phyloP scores from a whole-genome alignment of 2,113 vertebrate genomes.

The Scomber scombrus region DNA sequence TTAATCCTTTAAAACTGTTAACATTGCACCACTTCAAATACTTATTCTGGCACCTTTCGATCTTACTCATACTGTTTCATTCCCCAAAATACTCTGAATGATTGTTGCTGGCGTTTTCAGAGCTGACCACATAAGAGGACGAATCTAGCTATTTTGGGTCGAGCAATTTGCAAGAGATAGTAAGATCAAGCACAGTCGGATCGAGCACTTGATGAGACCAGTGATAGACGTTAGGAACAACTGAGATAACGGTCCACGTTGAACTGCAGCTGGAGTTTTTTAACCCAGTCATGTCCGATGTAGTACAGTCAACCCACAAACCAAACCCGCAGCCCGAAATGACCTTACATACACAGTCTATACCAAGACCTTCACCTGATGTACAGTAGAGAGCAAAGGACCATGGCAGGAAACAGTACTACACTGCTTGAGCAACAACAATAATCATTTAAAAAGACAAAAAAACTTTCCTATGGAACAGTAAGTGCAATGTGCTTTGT shows the following conservation, averaged over 20 bases:
- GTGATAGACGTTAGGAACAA: conserved; percentile 62
- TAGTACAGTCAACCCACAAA: conserved; percentile 59
- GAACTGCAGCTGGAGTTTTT: conserved; percentile 69
- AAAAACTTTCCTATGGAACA: conserved; percentile 90
- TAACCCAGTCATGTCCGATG: conserved; percentile 64
- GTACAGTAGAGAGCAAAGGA: conserved; percentile 82
- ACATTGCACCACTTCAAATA: conserved; percentile 64
- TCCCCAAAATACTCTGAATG: conserved; percentile 54
- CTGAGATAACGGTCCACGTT: conserved; percentile 58
- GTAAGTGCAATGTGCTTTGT: conserved; percentile 90
- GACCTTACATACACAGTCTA: conserved; percentile 67
- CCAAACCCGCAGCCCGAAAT: conserved; percentile 54
- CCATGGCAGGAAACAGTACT: conserved; percentile 85
- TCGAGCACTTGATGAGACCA: conserved; percentile 63
- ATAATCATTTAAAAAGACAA: conserved; percentile 87
- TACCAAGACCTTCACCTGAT: conserved; percentile 71
- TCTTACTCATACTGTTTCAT: conserved; percentile 63
- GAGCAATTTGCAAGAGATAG: conserved; percentile 52
- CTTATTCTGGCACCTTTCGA: conserved; percentile 55
- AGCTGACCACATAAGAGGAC: conserved; percentile 49
- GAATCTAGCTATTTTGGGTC: conserved; percentile 54
- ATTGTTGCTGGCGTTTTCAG: conserved; percentile 62
- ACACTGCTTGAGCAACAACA: conserved; percentile 87
- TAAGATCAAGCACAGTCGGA: conserved; percentile 38
- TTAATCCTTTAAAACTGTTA: conserved; percentile 57